These are phyloP conservation scores for Limosa lapponica DNA, from an alignment of 2,797 vertebrate species.

Conservation along the genomic window DNA sequence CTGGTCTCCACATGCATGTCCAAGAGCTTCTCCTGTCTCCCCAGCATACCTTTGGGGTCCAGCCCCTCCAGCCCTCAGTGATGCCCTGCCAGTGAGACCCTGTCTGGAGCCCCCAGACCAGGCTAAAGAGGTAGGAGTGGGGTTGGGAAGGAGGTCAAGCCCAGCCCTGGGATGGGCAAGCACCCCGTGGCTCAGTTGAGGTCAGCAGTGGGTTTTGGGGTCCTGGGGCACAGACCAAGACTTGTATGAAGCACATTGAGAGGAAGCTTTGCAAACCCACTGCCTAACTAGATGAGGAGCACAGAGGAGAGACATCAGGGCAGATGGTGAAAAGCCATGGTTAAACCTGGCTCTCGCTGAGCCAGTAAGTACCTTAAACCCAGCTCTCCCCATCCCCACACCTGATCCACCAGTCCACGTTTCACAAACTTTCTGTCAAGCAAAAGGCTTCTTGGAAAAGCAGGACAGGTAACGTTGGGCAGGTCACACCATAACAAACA, in stretches of 20 bases:
- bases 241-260: neutral
- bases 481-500: neutral
- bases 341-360: neutral
- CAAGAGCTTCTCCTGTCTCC: neutral
- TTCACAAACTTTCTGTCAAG: neutral
- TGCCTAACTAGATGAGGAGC: neutral
- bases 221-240: neutral
- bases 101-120: neutral
- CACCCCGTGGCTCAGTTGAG: neutral
- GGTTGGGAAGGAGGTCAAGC: neutral
- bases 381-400: neutral
- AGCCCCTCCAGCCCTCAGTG: accelerated
- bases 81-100: neutral
- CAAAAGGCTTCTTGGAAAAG: neutral
- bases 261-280: neutral
- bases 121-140: neutral
- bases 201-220: neutral
- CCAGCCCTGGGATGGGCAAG: neutral
- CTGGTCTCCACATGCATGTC: accelerated
- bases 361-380: accelerated
- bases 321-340: neutral
- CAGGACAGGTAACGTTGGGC: neutral
- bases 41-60: neutral
- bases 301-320: neutral
- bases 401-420: accelerated